Percentiles rank a stretch among this genome's conserved stretches.
Conservation (phyloP, 2,888 invertebrate genomes). For the Polyommatus iphigenia region DNA sequence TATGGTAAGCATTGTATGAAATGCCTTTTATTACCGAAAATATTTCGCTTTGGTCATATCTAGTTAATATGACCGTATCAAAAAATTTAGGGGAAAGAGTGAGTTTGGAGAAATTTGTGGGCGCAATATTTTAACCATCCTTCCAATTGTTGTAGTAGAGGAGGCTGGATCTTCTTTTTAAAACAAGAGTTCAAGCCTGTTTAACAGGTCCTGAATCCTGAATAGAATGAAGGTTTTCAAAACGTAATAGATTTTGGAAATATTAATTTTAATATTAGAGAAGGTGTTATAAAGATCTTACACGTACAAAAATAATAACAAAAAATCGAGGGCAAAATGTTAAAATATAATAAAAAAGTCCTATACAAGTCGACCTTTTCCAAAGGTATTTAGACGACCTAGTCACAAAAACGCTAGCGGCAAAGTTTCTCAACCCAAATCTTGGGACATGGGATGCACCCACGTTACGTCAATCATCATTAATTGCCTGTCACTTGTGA, state of each 20-base stretch:
- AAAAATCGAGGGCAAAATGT: too few species aligned
- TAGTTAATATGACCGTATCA: not conserved
- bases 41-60: not conserved
- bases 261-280: too few species aligned
- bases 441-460: constrained; percentile 11
- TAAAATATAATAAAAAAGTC: too few species aligned
- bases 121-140: not conserved
- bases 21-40: not conserved
- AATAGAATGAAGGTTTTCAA: too few species aligned
- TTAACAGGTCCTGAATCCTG: not conserved
- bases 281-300: too few species aligned
- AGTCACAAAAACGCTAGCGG: not conserved
- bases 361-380: not conserved
- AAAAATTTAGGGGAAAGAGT: not conserved
- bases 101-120: too few species aligned
- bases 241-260: too few species aligned
- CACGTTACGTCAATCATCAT: constrained; percentile 21
- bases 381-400: not conserved
- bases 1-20: not conserved
- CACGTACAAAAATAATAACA: too few species aligned
- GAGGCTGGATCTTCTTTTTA: not conserved
- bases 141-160: not conserved
- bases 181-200: not conserved
- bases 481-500: constrained; percentile 19
- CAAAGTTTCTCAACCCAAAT: constrained; percentile 9